These are phyloP conservation scores for Saguinus imperator DNA, from an alignment of 2,113 vertebrate genomes.

Conservation along the genomic window DNA sequence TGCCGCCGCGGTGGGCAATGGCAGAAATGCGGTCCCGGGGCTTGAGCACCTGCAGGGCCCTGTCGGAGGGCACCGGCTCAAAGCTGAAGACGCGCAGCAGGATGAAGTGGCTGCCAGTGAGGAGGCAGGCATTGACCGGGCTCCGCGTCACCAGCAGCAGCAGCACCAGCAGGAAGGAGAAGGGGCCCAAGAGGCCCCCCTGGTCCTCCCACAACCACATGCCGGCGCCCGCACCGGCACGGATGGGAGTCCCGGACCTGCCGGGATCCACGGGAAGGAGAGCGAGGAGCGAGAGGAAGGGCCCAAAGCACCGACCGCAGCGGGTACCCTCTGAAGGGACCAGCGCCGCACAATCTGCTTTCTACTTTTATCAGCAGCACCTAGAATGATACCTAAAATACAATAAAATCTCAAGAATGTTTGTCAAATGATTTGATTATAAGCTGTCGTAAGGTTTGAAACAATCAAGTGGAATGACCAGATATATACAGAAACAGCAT, in stretches of 20 bases:
- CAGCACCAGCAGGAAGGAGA: constrained; percentile 86
- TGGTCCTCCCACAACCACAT: constrained; percentile 88
- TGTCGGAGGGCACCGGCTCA: constrained; percentile 84
- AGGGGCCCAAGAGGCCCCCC: constrained; percentile 83
- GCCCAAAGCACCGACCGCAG: not conserved
- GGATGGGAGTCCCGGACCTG: constrained; percentile 53
- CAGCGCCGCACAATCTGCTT: constrained; percentile 58
- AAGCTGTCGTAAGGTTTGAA: not conserved
- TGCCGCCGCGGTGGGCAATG: constrained; percentile 93
- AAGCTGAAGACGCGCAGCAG: constrained; percentile 88
- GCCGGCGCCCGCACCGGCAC: constrained; percentile 54
- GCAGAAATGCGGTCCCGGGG: constrained; percentile 83
- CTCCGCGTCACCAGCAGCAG: constrained; percentile 88
- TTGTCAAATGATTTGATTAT: not conserved
- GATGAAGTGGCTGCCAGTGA: constrained; percentile 87
- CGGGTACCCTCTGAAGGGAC: not conserved
- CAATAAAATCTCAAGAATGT: not conserved
- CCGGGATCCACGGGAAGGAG: not conserved
- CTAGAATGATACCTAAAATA: constrained; percentile 1
- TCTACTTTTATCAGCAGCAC: not conserved
- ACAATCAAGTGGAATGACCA: not conserved
- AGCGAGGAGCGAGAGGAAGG: not conserved
- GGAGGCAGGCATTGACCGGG: constrained; percentile 83
- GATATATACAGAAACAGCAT: not conserved
- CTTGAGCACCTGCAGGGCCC: constrained; percentile 87